Percentiles rank a stretch among this genome's conserved stretches.
phyloP scores from a whole-genome alignment of 2,888 invertebrate species.

The Ophion ellenae region DNA sequence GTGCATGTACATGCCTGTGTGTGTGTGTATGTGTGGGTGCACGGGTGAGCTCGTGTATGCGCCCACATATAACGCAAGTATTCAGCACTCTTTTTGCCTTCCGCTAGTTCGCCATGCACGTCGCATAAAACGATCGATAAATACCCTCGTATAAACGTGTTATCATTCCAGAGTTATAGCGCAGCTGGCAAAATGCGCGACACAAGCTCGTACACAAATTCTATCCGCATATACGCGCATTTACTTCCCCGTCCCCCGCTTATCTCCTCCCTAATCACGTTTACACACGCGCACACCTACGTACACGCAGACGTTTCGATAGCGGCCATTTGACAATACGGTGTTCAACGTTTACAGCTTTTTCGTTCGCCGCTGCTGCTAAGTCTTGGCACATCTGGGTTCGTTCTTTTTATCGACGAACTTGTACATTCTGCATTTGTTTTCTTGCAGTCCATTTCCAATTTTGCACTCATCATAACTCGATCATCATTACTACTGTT shows the following conservation, averaged over 20 bases:
- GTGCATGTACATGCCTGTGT: not conserved
- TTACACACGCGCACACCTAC: not conserved
- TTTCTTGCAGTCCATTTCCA: not conserved
- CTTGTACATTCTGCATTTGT: not conserved
- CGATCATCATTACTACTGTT: too few relatives aligned
- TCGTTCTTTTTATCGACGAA: not conserved
- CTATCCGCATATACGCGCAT: not conserved
- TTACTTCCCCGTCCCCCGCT: not conserved
- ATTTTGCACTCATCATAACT: too few relatives aligned
- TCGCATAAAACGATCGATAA: conserved; percentile 75
- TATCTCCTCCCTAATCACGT: not conserved
- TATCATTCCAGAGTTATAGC: conserved; percentile 70
- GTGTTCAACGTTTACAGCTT: conserved; percentile 49
- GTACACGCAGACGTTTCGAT: not conserved
- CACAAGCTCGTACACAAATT: not conserved
- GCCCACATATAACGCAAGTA: too few relatives aligned
- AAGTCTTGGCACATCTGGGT: too few relatives aligned
- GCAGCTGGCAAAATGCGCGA: conserved; percentile 4
- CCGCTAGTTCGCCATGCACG: conserved; percentile 14
- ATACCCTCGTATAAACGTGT: conserved; percentile 76
- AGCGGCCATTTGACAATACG: not conserved
- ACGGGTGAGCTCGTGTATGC: too few relatives aligned
- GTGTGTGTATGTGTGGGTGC: not conserved
- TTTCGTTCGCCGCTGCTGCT: not conserved
- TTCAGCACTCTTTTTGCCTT: not conserved